These are phyloP conservation scores for Anolis carolinensis DNA, from an alignment of 2,113 vertebrate species.

Conservation along the genomic window DNA sequence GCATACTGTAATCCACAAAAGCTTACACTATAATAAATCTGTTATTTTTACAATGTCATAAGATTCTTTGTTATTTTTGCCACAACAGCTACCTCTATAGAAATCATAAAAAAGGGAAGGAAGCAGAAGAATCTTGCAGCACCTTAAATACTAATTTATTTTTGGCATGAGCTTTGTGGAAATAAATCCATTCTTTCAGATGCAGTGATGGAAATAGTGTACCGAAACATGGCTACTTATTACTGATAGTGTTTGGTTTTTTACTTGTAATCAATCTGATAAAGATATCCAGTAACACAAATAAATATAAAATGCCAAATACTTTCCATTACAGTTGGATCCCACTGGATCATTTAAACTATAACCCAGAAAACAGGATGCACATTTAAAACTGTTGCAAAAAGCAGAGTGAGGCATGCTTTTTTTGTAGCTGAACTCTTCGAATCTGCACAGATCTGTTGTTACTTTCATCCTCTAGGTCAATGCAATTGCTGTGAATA, in stretches of 20 bases:
- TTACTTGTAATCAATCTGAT: conserved; percentile 12
- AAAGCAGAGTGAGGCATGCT: neutral
- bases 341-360: too few species aligned
- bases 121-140: too few species aligned
- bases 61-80: neutral
- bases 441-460: conserved; percentile 6
- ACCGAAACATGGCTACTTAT: conserved; percentile 8
- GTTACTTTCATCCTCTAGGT: neutral
- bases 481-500: neutral
- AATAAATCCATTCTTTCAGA: too few species aligned
- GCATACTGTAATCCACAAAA: neutral
- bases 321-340: too few species aligned
- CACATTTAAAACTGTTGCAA: neutral
- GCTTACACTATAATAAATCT: neutral
- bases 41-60: neutral
- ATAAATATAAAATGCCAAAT: conserved; percentile 54
- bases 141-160: too few species aligned
- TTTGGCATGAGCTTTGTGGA: too few species aligned
- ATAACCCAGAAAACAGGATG: neutral
- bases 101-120: neutral
- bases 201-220: neutral
- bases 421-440: neutral
- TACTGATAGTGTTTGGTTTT: neutral
- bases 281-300: conserved; percentile 40
- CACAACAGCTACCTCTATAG: neutral